Evolutionary conservation across 1,140 invertebrate genomes (phyloP).

Genomic region (Rhizoglyphus robini): DNA sequence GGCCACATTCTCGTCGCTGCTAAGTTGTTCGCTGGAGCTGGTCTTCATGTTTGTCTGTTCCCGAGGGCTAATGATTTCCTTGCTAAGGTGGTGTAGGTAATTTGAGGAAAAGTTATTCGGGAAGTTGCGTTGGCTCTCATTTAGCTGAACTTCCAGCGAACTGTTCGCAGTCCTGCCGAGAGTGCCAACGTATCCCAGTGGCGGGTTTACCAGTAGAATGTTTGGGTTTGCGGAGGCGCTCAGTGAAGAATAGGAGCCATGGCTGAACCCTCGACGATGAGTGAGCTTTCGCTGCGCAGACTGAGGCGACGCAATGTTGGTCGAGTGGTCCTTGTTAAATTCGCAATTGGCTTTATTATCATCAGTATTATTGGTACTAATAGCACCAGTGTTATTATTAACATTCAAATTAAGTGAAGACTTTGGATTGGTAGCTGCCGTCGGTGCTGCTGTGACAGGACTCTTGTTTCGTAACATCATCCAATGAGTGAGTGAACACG

Average conservation of each 20-base stretch:
- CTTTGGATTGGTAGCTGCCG: conserved; percentile 7
- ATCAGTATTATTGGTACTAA: not conserved
- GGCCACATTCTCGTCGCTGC: not conserved
- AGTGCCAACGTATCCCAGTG: not conserved
- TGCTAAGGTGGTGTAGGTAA: not conserved
- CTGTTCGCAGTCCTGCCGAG: not conserved
- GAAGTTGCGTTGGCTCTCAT: not conserved
- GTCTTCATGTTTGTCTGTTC: conserved; percentile 2
- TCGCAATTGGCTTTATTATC: conserved; percentile 9
- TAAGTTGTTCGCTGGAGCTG: not conserved
- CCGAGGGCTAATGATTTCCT: not conserved
- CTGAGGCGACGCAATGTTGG: not conserved
- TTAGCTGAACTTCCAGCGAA: not conserved
- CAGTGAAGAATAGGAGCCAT: conserved; percentile 2
- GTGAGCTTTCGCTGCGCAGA: not conserved
- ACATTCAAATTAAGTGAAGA: not conserved
- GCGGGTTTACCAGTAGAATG: not conserved
- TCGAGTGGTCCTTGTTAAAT: not conserved
- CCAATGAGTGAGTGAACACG: not conserved
- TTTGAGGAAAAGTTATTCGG: too few species aligned
- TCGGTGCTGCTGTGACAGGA: not conserved
- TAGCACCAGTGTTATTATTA: not conserved
- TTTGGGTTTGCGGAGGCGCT: not conserved
- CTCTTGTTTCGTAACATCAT: conserved; percentile 10
- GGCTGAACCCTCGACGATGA: conserved; percentile 11